These are phyloP conservation scores for Augochlora pura DNA, from an alignment of 1,140 invertebrate genomes.

Conservation along the genomic window DNA sequence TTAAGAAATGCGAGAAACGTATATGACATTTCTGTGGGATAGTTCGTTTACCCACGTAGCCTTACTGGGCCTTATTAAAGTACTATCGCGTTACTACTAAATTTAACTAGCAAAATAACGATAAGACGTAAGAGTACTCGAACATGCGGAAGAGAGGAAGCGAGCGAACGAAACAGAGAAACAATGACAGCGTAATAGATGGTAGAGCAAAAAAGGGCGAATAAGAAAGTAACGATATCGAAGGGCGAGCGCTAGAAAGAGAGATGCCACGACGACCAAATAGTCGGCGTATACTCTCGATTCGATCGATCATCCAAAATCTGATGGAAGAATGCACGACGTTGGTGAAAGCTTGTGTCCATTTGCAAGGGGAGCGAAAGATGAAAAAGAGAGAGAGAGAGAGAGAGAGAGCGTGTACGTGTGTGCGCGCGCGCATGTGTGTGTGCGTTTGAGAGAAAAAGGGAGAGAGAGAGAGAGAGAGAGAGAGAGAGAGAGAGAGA, in stretches of 20 bases:
- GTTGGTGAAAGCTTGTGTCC: background rate
- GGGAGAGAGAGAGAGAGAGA: constrained; percentile 2
- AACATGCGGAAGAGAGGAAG: constrained; percentile 67
- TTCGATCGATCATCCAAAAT: too few species aligned
- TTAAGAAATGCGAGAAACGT: constrained; percentile 49
- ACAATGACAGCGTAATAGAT: background rate
- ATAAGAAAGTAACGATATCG: constrained; percentile 12
- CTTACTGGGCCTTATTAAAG: constrained; percentile 81
- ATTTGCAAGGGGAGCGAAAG: too few species aligned
- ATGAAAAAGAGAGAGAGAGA: constrained; percentile 9
- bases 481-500: constrained; percentile 34
- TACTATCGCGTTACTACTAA: constrained; percentile 79
- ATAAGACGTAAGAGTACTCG: constrained; percentile 62
- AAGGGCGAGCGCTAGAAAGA: constrained; percentile 8
- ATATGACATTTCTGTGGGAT: constrained; percentile 78
- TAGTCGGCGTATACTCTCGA: too few species aligned
- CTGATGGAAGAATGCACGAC: background rate
- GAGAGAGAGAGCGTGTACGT: background rate
- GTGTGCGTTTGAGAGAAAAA: too few species aligned
- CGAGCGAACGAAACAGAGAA: constrained; percentile 16
- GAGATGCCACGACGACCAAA: constrained; percentile 1
- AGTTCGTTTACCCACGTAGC: constrained; percentile 77
- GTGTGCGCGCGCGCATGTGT: background rate
- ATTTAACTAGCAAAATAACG: constrained; percentile 71
- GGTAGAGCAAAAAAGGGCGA: background rate